These are phyloP conservation scores for Agonum fuliginosum DNA, from an alignment of 2,888 invertebrate genomes.

Conservation along the genomic window DNA sequence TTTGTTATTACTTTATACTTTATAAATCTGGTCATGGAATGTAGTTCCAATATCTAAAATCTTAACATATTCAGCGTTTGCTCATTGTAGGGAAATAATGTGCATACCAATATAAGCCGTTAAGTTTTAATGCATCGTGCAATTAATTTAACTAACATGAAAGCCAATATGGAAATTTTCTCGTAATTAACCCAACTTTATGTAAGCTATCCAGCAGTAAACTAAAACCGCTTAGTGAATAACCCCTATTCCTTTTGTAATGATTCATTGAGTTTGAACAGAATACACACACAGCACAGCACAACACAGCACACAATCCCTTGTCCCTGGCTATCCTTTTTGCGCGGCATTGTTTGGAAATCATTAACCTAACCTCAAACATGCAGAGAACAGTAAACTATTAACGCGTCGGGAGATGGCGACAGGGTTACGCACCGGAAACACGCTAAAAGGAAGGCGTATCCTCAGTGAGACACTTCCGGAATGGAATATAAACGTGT, in stretches of 20 bases:
- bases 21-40: no score
- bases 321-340: background rate
- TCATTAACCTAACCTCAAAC: constrained; percentile 38
- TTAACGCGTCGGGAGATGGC: constrained; percentile 23
- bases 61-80: no score
- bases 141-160: no score
- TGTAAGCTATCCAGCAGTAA: background rate
- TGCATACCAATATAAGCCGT: no score
- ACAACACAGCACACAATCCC: constrained; percentile 11
- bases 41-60: no score
- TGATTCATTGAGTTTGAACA: background rate
- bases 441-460: constrained; percentile 47
- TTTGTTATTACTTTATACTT: no score
- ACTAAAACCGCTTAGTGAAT: background rate
- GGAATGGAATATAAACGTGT: constrained; percentile 52
- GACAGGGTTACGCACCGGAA: constrained; percentile 40
- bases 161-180: no score
- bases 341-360: constrained; percentile 34
- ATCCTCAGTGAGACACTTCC: constrained; percentile 49
- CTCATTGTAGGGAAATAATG: no score
- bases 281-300: no score
- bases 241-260: constrained; percentile 5
- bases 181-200: background rate
- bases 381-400: constrained; percentile 13
- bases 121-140: no score